A percentile compares a stretch with the other conserved stretches of the same genome.
Conservation (phyloP, 1,140 invertebrate species). For the Drosophila pruinosa region DNA sequence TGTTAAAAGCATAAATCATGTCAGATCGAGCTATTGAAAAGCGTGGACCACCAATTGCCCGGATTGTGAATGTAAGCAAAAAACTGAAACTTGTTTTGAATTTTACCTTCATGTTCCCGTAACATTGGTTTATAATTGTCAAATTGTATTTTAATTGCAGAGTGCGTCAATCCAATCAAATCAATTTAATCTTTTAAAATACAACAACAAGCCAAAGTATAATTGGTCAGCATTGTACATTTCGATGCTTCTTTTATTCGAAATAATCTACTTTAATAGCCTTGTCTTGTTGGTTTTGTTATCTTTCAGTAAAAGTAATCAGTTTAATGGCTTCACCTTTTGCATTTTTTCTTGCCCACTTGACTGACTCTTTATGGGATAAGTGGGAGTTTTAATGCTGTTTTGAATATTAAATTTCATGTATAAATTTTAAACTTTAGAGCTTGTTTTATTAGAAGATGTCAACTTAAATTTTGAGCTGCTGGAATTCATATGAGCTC, state of each 20-base stretch:
- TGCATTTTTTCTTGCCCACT: too few relatives aligned
- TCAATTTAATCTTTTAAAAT: background rate
- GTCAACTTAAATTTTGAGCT: background rate
- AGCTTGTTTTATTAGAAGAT: background rate
- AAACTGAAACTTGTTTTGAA: constrained; percentile 24
- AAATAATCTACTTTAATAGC: too few relatives aligned
- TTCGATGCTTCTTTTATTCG: too few relatives aligned
- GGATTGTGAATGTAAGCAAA: constrained; percentile 18
- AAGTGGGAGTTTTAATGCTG: too few relatives aligned
- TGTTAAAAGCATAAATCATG: constrained; percentile 44
- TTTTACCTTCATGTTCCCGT: background rate
- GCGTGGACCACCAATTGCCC: constrained; percentile 35
- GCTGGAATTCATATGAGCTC: background rate
- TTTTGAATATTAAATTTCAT: background rate
- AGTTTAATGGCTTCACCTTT: too few relatives aligned
- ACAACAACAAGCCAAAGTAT: background rate
- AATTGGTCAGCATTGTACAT: background rate
- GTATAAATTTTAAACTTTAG: background rate
- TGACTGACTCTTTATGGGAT: too few relatives aligned
- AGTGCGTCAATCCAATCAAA: constrained; percentile 13
- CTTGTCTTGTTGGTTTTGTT: too few relatives aligned
- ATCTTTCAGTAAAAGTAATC: too few relatives aligned
- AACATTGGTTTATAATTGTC: constrained; percentile 24
- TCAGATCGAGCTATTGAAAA: constrained; percentile 10
- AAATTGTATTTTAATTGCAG: constrained; percentile 24